A percentile compares a stretch with the other conserved stretches of the same genome.
Evolutionary conservation across 2,797 vertebrate genomes (phyloP).

Genomic region (Pagetopsis macropterus): DNA sequence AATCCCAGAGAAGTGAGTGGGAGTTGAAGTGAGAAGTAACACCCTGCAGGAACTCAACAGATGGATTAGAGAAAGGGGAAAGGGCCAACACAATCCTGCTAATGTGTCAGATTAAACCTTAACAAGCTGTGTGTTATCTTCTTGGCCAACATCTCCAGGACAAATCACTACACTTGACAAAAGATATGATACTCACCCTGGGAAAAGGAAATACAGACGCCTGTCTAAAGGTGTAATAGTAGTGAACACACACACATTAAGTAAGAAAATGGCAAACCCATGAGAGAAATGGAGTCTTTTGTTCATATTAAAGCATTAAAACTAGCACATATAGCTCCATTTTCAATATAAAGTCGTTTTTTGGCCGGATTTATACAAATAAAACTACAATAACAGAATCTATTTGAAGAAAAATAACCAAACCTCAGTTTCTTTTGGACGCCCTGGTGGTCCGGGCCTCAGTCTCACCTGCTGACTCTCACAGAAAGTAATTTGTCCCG

Average conservation of each 20-base stretch:
- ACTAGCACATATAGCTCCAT: background rate
- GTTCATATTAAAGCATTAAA: background rate
- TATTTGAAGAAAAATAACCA: too few species aligned
- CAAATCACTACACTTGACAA: background rate
- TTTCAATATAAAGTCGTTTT: background rate
- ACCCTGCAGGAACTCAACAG: background rate
- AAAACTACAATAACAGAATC: background rate
- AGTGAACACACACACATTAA: background rate
- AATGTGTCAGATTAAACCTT: background rate
- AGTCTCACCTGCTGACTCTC: constrained; percentile 57
- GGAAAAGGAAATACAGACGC: background rate
- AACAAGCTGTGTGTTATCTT: background rate
- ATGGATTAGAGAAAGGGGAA: background rate
- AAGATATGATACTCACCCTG: background rate
- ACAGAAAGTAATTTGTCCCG: constrained; percentile 54
- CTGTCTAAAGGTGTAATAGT: background rate
- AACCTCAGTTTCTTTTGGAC: background rate
- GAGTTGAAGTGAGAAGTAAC: background rate
- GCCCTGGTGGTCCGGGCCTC: constrained; percentile 35
- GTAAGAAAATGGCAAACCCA: background rate
- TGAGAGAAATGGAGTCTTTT: background rate
- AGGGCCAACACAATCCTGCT: background rate
- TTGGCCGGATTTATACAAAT: background rate
- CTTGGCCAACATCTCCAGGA: background rate
- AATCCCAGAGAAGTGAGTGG: background rate